These are phyloP conservation scores for Octodon degus DNA, from an alignment of 2,113 vertebrate species.

Conservation along the genomic window DNA sequence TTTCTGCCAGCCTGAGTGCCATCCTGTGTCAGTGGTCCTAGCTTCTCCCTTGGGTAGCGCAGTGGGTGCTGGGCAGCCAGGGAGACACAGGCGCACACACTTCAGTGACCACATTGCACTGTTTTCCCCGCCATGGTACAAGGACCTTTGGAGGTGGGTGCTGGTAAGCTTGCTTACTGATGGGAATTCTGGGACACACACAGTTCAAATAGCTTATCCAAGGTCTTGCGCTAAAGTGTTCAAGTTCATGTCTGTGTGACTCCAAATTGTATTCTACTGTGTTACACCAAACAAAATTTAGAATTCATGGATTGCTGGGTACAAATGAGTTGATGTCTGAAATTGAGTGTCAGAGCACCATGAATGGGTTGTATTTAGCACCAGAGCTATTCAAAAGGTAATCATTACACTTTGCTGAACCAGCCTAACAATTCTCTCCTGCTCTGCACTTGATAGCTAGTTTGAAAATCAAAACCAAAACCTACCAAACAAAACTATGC, in stretches of 20 bases:
- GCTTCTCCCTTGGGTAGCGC: background rate
- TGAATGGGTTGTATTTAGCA: background rate
- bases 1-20: rapidly evolving
- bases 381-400: background rate
- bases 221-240: no score
- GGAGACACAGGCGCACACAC: background rate
- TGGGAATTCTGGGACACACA: background rate
- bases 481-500: background rate
- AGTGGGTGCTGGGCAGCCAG: background rate
- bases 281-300: background rate
- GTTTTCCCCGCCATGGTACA: background rate
- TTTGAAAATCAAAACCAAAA: background rate
- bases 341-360: background rate
- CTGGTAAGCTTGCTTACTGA: background rate
- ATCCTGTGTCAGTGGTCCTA: background rate
- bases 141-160: background rate
- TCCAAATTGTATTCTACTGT: background rate
- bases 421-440: background rate
- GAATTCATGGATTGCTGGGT: background rate
- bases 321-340: background rate
- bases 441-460: background rate
- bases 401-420: background rate
- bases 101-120: background rate
- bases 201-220: background rate
- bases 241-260: background rate